phyloP scores from a whole-genome alignment of 2,113 vertebrate species.

The Neodontobutis hainanensis region DNA sequence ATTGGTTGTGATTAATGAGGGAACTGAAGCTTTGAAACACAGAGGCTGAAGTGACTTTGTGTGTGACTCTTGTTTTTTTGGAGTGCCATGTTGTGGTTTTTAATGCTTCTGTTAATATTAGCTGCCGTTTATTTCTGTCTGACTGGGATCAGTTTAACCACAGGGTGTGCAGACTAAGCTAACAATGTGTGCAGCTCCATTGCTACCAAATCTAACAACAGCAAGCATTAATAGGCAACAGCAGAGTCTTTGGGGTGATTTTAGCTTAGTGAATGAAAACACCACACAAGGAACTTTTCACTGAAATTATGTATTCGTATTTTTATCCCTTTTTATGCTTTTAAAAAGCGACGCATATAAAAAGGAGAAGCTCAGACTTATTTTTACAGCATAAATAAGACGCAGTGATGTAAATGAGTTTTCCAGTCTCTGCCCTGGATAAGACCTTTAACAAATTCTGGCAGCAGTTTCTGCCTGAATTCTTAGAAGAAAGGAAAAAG shows the following conservation, averaged over 20 bases:
- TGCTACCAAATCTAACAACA: not conserved
- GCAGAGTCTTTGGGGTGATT: not conserved
- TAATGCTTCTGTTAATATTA: slow-evolving; percentile 26
- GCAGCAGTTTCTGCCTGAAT: slow-evolving; percentile 39
- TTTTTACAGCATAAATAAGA: slow-evolving; percentile 52
- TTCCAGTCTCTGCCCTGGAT: slow-evolving; percentile 67
- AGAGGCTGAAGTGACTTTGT: slow-evolving; percentile 1
- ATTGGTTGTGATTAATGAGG: not conserved
- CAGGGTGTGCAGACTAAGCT: not conserved
- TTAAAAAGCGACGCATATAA: slow-evolving; percentile 8
- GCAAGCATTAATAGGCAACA: not conserved
- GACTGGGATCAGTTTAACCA: slow-evolving; percentile 6
- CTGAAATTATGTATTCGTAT: not conserved
- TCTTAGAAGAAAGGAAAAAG: slow-evolving; percentile 42
- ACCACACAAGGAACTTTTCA: not conserved
- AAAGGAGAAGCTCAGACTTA: slow-evolving; percentile 46
- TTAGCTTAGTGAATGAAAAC: not conserved
- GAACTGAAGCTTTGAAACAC: slow-evolving; percentile 10
- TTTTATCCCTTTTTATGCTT: not conserved
- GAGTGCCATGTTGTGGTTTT: slow-evolving; percentile 17
- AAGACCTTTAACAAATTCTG: slow-evolving; percentile 61
- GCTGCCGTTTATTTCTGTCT: slow-evolving; percentile 12
- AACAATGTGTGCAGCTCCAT: slow-evolving; percentile 4
- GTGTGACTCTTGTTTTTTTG: slow-evolving; percentile 2
- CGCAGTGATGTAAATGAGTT: slow-evolving; percentile 51